Conservation (phyloP, 2,113 vertebrate species). For the Toxostoma redivivum region DNA sequence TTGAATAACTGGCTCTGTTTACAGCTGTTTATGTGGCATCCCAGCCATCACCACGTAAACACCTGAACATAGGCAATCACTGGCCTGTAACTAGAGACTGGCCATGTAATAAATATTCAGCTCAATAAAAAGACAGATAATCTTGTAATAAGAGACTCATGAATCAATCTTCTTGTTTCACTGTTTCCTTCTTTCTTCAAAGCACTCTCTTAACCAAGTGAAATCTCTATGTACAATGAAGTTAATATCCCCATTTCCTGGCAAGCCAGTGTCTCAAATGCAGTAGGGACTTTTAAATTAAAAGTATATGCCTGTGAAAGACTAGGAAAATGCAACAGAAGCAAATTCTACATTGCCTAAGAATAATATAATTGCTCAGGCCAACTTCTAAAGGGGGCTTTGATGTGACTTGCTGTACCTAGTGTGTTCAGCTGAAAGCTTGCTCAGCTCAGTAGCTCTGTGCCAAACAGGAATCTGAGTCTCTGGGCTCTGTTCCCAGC, state of each 20-base stretch:
- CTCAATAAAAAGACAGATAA: not conserved
- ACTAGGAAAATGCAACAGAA: not conserved
- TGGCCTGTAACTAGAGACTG: constrained; percentile 36
- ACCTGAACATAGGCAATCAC: constrained; percentile 17
- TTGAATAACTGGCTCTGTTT: constrained; percentile 39
- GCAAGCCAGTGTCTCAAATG: not conserved
- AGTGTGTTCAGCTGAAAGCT: not conserved
- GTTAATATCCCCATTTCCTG: not conserved
- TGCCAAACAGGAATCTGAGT: not conserved
- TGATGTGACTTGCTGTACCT: not conserved
- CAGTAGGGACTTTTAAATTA: not conserved
- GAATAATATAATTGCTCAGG: not conserved
- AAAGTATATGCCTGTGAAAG: not conserved
- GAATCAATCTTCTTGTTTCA: constrained; percentile 17
- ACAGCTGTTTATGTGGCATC: constrained; percentile 28
- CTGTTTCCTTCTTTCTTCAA: not conserved
- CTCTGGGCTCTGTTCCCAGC: not conserved
- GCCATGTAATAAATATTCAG: constrained; percentile 13
- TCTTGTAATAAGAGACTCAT: constrained; percentile 37
- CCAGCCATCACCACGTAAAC: constrained; percentile 34
- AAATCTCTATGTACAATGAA: not conserved
- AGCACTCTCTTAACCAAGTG: not conserved
- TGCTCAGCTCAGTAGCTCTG: not conserved
- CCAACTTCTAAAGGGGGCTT: not conserved
- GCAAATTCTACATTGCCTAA: not conserved